Evolutionary conservation across 2,113 vertebrate genomes (phyloP), one percentile per base, ranked within the genome.

Genomic region (Gallinago paraguaiae): DNA sequence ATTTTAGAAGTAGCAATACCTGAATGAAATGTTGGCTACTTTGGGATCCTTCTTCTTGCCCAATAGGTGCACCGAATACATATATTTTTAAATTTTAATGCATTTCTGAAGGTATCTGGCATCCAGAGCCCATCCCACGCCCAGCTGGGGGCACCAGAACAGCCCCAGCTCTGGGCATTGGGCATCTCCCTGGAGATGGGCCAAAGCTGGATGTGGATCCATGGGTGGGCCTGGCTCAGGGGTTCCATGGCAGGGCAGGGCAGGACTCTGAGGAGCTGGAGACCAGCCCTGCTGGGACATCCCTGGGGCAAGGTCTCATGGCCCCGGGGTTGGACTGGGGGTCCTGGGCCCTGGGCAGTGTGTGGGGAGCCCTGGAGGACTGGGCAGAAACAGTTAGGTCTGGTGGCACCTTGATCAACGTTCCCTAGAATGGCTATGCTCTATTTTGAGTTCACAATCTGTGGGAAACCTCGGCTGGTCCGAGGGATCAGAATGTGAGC

Each of bases 71-170:
- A 85, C 23, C 2, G 1, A 59, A 75, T 37, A 56, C 1, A 23
- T 9, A 5, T 16, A 10, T 23, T n/a, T 83, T 81, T 41, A 19
- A 20, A 70, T 82, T 82, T 60, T 12, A 77, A 18, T 33, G 30
- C 16, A 43, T 61, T 90, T 91, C 25, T 68, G 37, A 83, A 63
- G 13, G 6, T 23, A 1, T 1, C 16, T 69, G 37, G 16, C 46
- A 78, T 28, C 24, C 64, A 59, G 22, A 51, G 14, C 6, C 16
- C 1, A 0, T 61, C 51, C 7, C 4, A 77, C 2, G 2, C 9
- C 18, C 11, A 41, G 22, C 35, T 2, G 0, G 24, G 6, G 31
- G 11, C 27, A n/a, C 6, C 0, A 0, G 37, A 28, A 7, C 16
- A 31, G 50, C 16, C 11, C 28, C 33, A 59, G 24, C 9, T 22